Base-by-base conservation (phyloP, 2,113 vertebrate species). In the Ciconia maguari region DNA sequence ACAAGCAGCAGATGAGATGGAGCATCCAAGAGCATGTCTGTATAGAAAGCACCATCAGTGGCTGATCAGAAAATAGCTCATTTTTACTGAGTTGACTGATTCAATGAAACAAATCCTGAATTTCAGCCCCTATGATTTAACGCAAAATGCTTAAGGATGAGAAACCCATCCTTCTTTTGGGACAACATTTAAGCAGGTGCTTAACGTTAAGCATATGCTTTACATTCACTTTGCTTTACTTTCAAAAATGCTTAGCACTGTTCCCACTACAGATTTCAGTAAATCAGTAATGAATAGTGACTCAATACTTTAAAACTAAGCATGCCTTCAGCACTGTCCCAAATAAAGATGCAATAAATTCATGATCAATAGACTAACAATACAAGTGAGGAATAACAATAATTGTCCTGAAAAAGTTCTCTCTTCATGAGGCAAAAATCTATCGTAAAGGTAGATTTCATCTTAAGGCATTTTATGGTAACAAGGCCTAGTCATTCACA, bases 231-330 rank as follows among this genome's bases (percentile, higher is more conserved):
- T 81, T 75, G 57, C 42, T 89, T 92, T 2, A 34, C 29, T 71
- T 91, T 94, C 41, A 84, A 87, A 70, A 85, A 71, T 48, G 42
- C 60, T 94, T 18, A 83, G 66, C n/a, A 17, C 18, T 71, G 48
- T 32, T 92, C 64, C 60, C 38, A 52, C 44, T 46, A 13, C 62
- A 86, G 79, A 26, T 61, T 79, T 84, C 46, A 83, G 66, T 66
- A 95, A 95, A 95, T 83, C 86, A 71, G 42, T 71, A 83, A 92
- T 76, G 48, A 92, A 51, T 57, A 93, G 62, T 49, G 54, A 54
- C 64, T 69, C 84, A 42, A 16, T 34, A 36, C 34, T 68, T 89
- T 9, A 38, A 38, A 93, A 66, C 34, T 25, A 83, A 94, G 38
- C 42, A 30, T 19, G 46, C n/a, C 68, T 58, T 90, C 76, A 93